phyloP scores from a whole-genome alignment of 2,888 invertebrate genomes.

The Endomychus coccineus region DNA sequence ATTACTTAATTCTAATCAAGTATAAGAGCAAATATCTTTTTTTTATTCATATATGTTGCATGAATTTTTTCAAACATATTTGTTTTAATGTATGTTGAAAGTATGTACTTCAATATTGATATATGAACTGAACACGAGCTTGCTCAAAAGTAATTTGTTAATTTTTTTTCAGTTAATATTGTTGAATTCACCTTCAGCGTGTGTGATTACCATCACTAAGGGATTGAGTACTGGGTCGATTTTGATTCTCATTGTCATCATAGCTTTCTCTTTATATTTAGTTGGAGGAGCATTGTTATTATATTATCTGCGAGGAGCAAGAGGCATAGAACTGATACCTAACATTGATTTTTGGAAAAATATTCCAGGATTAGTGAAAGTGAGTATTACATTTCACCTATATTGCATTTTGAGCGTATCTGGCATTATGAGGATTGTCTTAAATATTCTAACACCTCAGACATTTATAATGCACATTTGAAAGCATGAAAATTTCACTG shows the following conservation, averaged over 20 bases:
- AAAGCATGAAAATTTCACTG: too few relatives aligned
- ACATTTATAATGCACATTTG: too few relatives aligned
- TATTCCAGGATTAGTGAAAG: constrained; percentile 60
- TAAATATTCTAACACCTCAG: too few relatives aligned
- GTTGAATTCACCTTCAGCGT: constrained; percentile 49
- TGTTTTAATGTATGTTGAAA: too few relatives aligned
- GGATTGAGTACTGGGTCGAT: constrained; percentile 57
- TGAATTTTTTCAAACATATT: too few relatives aligned
- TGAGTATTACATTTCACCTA: constrained; percentile 37
- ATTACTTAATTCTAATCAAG: too few relatives aligned
- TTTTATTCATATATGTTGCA: too few relatives aligned
- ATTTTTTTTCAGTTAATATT: constrained; percentile 44
- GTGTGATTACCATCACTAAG: constrained; percentile 42
- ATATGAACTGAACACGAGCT: too few relatives aligned
- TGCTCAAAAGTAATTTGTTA: not conserved
- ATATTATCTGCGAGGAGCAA: constrained; percentile 62
- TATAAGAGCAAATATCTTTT: too few relatives aligned
- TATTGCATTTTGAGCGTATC: constrained; percentile 9
- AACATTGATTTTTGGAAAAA: constrained; percentile 67
- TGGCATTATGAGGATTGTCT: not conserved
- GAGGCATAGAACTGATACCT: constrained; percentile 66
- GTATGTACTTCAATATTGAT: too few relatives aligned
- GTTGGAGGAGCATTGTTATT: constrained; percentile 58
- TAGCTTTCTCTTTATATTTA: constrained; percentile 53
- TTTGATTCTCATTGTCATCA: constrained; percentile 56